Base-by-base conservation (phyloP, 2,888 invertebrate genomes). In the Zonitis immaculata region DNA sequence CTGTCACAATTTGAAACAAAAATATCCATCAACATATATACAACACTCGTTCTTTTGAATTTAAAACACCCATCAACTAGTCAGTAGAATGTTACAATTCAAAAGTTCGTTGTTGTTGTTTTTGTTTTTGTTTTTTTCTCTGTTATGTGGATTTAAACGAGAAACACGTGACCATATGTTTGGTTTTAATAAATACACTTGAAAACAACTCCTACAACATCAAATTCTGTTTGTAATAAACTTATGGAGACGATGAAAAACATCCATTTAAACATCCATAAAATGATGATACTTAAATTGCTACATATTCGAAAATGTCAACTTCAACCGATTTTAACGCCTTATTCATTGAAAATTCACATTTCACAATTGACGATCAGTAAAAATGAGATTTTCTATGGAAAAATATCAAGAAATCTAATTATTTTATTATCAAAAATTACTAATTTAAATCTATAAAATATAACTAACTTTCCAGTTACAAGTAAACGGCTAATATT, bases 91-190 rank as follows among this genome's bases (percentile, higher is more conserved):
- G 35, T 16, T 35, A 16, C 35, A 35, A 35, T 35, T 16, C 16
- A 16, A 6, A 14, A 14, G 14, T 32, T 6, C 6, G 1, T n/a
- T 14, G 12, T 32, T 14, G 2, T 18, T 1, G 16, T 39, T 9
- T 16, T 35, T 16, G 2, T 35, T 6, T 6, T 35, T 6, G 3
- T 7, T 16, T 35, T 35, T 9, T 8, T 35, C 2, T 14, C 8
- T 35, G 35, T 35, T 18, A 16, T 39, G 22, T 22, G 22, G 22
- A 39, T 42, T 47, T 51, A 56, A 61, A 61, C 57, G 59, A 61
- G 61, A 61, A 59, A 61, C 61, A 59, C 57, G 57, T 61, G 59
- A 57, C 59, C 59, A 57, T 56, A 52, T 56, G 56, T 49, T 49
- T 50, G 20, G 35, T 46, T 50, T 56, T 52, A 53, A 56, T 56